Conservation (phyloP, 2,113 vertebrate genomes). For the Craseonycteris thonglongyai region DNA sequence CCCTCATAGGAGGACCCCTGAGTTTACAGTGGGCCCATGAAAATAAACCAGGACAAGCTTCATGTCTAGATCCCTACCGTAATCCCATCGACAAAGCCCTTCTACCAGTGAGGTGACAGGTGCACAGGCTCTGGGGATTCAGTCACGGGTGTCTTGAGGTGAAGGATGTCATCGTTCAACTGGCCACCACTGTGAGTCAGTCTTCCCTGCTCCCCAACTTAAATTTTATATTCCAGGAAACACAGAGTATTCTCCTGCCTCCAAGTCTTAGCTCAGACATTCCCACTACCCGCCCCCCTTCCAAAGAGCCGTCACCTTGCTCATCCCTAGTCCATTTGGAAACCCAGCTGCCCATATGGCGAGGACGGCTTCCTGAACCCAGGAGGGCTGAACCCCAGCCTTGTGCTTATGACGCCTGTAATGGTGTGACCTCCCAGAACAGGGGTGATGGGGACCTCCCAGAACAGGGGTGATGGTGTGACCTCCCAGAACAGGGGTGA, state of each 20-base stretch:
- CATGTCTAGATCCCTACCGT: no score
- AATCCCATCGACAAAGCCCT: background rate
- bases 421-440: background rate
- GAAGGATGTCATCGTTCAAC: background rate
- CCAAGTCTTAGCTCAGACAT: background rate
- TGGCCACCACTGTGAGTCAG: background rate
- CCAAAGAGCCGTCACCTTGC: background rate
- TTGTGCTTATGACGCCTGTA: no score
- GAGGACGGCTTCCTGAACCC: background rate
- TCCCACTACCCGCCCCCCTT: background rate
- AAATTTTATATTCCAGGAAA: background rate
- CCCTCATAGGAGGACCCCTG: no score
- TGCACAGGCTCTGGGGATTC: background rate
- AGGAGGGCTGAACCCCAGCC: background rate
- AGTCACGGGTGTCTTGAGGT: no score
- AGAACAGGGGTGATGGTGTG: no score
- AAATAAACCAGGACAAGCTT: background rate
- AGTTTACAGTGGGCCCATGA: no score
- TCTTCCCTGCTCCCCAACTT: background rate
- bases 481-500: background rate
- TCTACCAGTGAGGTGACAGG: background rate
- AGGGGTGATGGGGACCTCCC: background rate
- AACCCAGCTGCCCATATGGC: background rate
- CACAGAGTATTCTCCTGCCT: background rate
- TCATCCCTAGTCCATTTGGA: background rate